phyloP scores from a whole-genome alignment of 1,140 invertebrate species.

The Dinoponera quadriceps region DNA sequence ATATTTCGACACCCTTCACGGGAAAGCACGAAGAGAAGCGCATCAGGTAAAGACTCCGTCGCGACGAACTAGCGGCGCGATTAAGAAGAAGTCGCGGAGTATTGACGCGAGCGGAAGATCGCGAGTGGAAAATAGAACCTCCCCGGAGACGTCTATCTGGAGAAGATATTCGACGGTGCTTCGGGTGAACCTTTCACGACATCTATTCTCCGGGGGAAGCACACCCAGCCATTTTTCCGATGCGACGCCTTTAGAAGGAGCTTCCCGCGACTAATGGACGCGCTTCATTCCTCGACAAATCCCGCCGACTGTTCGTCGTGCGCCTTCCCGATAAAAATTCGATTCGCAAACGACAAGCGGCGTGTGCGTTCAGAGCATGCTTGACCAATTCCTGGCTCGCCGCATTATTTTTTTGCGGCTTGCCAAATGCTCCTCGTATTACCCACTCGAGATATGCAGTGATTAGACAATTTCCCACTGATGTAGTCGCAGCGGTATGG shows the following conservation, averaged over 20 bases:
- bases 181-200: no score
- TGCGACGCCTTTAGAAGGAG: neutral
- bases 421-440: neutral
- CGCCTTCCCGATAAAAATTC: conserved; percentile 44
- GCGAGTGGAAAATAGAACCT: no score
- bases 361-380: neutral
- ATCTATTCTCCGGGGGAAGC: no score
- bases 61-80: no score
- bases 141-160: no score
- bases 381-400: neutral
- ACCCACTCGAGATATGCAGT: neutral
- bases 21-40: neutral
- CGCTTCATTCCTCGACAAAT: conserved; percentile 20
- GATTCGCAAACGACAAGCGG: conserved; percentile 18
- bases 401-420: no score
- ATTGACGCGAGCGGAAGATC: no score
- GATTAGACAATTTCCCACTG: no score
- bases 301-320: neutral
- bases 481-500: no score
- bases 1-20: neutral
- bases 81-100: no score
- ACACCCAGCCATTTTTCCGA: neutral
- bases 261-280: conserved; percentile 1
- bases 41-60: neutral
- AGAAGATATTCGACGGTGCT: no score